A percentile compares a stretch with the other conserved stretches of the same genome.
Evolutionary conservation across 2,888 invertebrate species (phyloP).

Genomic region (Merodon equestris): DNA sequence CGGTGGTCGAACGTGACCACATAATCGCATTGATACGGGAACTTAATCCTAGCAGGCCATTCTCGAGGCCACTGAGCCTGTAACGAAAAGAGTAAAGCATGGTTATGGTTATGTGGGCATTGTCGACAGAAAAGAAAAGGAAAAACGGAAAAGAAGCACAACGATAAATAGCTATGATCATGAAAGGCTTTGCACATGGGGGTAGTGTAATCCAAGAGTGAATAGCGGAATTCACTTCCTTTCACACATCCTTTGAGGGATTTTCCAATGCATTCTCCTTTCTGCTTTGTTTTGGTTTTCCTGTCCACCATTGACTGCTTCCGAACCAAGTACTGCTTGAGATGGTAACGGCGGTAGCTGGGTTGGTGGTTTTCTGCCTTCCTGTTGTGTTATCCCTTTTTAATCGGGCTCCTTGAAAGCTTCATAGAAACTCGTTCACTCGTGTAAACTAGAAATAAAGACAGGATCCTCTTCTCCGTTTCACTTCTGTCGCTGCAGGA

Average conservation of each 20-base stretch:
- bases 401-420: constrained; percentile 40
- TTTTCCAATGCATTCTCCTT: neutral
- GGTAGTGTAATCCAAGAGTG: constrained; percentile 12
- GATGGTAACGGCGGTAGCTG: too few relatives aligned
- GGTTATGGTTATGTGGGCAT: too few relatives aligned
- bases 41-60: constrained; percentile 87
- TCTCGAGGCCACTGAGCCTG: constrained; percentile 92
- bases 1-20: constrained; percentile 79
- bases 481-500: too few relatives aligned
- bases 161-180: constrained; percentile 4
- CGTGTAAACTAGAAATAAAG: constrained; percentile 59
- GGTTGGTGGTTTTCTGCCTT: neutral
- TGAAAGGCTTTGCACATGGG: constrained; percentile 32
- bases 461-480: constrained; percentile 12
- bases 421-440: constrained; percentile 45
- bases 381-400: constrained; percentile 13
- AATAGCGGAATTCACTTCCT: constrained; percentile 22
- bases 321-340: constrained; percentile 14
- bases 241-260: constrained; percentile 46
- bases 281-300: neutral
- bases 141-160: neutral
- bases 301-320: constrained; percentile 6
- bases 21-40: constrained; percentile 81
- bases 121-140: neutral
- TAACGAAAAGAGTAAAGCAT: constrained; percentile 20